Evolutionary conservation across 2,113 vertebrate species (phyloP).

Genomic region (Beaufortia kweichowensis): DNA sequence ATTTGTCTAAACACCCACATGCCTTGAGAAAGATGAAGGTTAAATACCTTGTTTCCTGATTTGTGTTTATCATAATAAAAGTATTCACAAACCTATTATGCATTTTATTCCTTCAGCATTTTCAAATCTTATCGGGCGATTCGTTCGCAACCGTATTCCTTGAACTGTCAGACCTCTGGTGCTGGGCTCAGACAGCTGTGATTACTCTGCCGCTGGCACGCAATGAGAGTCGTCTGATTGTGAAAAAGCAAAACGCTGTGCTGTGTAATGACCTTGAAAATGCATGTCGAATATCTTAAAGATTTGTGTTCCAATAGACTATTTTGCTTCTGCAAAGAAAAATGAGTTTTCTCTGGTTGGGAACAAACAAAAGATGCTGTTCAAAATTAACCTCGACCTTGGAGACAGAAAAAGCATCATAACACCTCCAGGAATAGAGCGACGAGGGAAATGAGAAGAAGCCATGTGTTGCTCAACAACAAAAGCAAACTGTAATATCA

Average conservation of each 20-base stretch:
- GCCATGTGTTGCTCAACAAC: not conserved
- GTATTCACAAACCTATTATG: not conserved
- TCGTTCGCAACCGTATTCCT: not conserved
- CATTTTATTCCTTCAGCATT: not conserved
- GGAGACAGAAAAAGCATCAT: not conserved
- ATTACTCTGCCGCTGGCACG: not conserved
- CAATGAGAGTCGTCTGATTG: slow-evolving; percentile 14
- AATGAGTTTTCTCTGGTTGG: not conserved
- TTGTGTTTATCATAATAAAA: slow-evolving; percentile 9
- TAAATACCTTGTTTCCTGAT: not conserved
- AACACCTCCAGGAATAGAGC: slow-evolving; percentile 1
- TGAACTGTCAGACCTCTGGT: slow-evolving; percentile 5
- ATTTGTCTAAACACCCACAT: slow-evolving; percentile 8
- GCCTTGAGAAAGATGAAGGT: not conserved
- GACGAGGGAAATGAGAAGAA: not conserved
- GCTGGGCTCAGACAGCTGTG: slow-evolving; percentile 14
- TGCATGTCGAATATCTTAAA: not conserved
- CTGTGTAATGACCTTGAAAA: not conserved
- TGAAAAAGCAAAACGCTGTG: not conserved
- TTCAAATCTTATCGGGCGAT: not conserved
- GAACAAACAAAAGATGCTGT: slow-evolving; percentile 9
- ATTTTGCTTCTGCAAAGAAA: not conserved
- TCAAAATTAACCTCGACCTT: slow-evolving; percentile 9
- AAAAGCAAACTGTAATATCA: not conserved
- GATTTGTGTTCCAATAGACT: not conserved